These are phyloP conservation scores for Melanotaenia duboulayi DNA, from an alignment of 2,113 vertebrate species.

Conservation along the genomic window DNA sequence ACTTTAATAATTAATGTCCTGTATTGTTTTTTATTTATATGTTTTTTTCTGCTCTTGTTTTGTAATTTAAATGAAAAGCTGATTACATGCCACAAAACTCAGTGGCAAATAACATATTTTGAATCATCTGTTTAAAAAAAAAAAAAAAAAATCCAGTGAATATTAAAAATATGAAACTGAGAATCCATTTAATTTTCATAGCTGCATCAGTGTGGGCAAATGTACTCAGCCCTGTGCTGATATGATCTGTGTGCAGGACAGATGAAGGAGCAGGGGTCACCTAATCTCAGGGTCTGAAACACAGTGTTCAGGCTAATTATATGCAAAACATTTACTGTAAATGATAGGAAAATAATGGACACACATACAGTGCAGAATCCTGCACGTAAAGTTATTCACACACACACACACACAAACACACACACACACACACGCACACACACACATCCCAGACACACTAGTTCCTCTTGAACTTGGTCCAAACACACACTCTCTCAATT, in stretches of 20 bases:
- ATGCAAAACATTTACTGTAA: conserved; percentile 14
- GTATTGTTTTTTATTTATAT: not conserved
- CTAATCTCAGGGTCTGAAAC: conserved; percentile 7
- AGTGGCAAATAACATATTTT: conserved; percentile 41
- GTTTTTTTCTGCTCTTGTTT: not conserved
- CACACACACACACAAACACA: conserved; percentile 28
- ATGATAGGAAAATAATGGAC: conserved; percentile 8
- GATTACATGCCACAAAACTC: not conserved
- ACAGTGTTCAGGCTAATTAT: conserved; percentile 7
- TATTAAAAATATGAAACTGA: conserved; percentile 28
- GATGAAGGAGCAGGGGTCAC: conserved; percentile 28
- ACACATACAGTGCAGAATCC: not conserved
- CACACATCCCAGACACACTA: conserved; percentile 46
- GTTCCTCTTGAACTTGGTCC: conserved; percentile 75
- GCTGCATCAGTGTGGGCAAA: conserved; percentile 1
- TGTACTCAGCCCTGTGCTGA: conserved; percentile 28
- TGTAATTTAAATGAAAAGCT: conserved; percentile 1
- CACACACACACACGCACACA: conserved; percentile 39
- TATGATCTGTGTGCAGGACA: conserved; percentile 51
- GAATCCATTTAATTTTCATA: conserved; percentile 27
- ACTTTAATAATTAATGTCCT: conserved; percentile 12
- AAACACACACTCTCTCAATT: conserved; percentile 80
- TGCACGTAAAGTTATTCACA: conserved; percentile 33
- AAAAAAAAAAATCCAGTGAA: conserved; percentile 21
- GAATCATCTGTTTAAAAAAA: conserved; percentile 18